Evolutionary conservation across 2,888 invertebrate genomes (phyloP).

Genomic region (Leucozona laternaria): DNA sequence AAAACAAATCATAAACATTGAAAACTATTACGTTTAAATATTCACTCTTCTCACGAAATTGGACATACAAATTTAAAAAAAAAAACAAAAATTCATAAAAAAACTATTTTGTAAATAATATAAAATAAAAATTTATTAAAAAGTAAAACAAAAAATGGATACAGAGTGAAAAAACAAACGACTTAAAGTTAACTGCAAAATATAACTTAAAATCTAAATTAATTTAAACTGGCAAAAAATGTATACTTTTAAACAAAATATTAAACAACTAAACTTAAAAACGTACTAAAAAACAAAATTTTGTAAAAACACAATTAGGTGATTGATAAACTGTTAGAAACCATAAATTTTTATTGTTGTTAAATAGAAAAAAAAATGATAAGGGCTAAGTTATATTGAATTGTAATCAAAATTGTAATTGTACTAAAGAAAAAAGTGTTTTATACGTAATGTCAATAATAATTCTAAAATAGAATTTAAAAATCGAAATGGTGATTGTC

Average conservation of each 20-base stretch:
- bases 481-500: constrained; percentile 9
- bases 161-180: constrained; percentile 40
- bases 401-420: constrained; percentile 46
- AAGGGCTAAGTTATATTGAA: constrained; percentile 35
- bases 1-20: constrained; percentile 25
- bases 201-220: constrained; percentile 6
- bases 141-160: constrained; percentile 3
- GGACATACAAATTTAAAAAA: background rate
- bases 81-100: constrained; percentile 3
- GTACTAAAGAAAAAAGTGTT: constrained; percentile 33
- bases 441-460: constrained; percentile 68
- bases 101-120: constrained; percentile 6
- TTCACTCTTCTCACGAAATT: constrained; percentile 22
- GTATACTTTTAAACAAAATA: constrained; percentile 8
- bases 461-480: constrained; percentile 20
- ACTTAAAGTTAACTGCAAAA: constrained; percentile 41
- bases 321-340: constrained; percentile 44
- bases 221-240: constrained; percentile 24
- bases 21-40: constrained; percentile 28
- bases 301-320: constrained; percentile 30
- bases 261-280: background rate
- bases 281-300: constrained; percentile 31
- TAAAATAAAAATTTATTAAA: background rate
- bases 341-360: constrained; percentile 54
- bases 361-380: constrained; percentile 43